These are phyloP conservation scores for Anoura caudifer DNA, from an alignment of 2,113 vertebrate species.

Conservation along the genomic window DNA sequence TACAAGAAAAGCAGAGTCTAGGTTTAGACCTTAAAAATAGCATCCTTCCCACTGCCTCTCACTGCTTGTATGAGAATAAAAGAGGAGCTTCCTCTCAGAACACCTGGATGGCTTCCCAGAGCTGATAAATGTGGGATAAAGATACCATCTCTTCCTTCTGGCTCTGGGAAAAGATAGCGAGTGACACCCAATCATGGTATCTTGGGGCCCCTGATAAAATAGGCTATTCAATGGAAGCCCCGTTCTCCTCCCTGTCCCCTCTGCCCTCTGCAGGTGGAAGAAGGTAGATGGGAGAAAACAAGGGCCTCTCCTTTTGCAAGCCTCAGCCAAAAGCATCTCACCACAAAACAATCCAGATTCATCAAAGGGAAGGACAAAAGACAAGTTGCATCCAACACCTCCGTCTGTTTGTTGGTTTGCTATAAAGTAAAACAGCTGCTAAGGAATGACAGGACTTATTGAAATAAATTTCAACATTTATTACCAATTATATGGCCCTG, in stretches of 20 bases:
- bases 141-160: not conserved
- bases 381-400: not conserved
- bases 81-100: not conserved
- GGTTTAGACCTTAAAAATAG: not conserved
- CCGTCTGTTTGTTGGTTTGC: slow-evolving; percentile 7
- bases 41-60: not conserved
- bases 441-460: slow-evolving; percentile 53
- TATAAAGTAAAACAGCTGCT: slow-evolving; percentile 48
- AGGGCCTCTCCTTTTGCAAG: too few relatives aligned
- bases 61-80: not conserved
- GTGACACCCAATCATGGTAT: too few relatives aligned
- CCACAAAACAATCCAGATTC: not conserved
- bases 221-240: not conserved
- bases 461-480: slow-evolving; percentile 46
- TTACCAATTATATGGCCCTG: slow-evolving; percentile 28
- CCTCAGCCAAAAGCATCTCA: not conserved
- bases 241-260: rapidly evolving
- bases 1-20: not conserved
- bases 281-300: too few relatives aligned
- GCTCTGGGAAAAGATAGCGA: not conserved
- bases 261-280: not conserved
- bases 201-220: not conserved
- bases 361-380: slow-evolving; percentile 16
- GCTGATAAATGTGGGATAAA: not conserved
- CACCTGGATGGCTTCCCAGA: not conserved